Percentiles rank a stretch among this genome's conserved stretches.
Conservation (phyloP, 2,888 invertebrate genomes). For the Megaustenia siamemsis region DNA sequence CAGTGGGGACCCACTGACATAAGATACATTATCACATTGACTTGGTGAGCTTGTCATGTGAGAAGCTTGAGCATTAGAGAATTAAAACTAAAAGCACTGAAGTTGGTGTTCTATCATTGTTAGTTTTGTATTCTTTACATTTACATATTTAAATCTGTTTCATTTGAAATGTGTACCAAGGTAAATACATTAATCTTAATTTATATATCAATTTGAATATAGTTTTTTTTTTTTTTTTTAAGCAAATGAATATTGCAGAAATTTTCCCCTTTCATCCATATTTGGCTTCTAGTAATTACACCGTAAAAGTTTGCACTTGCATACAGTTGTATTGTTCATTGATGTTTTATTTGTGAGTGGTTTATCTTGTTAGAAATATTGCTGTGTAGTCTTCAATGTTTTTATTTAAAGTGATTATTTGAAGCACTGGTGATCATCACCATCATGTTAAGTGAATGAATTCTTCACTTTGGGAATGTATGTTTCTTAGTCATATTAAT, state of each 20-base stretch:
- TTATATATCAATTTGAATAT: constrained; percentile 51
- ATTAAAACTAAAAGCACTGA: not conserved
- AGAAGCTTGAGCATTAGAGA: not conserved
- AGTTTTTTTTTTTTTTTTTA: constrained; percentile 46
- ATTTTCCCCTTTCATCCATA: not conserved
- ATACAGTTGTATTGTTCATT: constrained; percentile 15
- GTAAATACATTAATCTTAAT: constrained; percentile 56
- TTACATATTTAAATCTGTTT: constrained; percentile 43
- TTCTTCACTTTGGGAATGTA: no score
- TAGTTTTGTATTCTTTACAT: constrained; percentile 41
- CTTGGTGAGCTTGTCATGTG: constrained; percentile 9
- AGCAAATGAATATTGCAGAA: not conserved
- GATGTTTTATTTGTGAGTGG: not conserved
- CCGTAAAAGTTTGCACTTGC: constrained; percentile 48
- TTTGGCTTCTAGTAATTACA: constrained; percentile 47
- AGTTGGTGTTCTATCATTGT: constrained; percentile 38
- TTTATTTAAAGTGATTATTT: not conserved
- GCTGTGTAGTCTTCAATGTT: not conserved
- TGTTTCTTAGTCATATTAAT: no score
- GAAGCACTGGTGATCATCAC: not conserved
- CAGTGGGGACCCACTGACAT: not conserved
- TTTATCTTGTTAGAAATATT: not conserved
- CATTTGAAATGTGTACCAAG: constrained; percentile 53
- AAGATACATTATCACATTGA: not conserved
- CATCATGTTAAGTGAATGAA: no score